Evolutionary conservation across 2,888 invertebrate species (phyloP).

Genomic region (Acanthopleura granulata): DNA sequence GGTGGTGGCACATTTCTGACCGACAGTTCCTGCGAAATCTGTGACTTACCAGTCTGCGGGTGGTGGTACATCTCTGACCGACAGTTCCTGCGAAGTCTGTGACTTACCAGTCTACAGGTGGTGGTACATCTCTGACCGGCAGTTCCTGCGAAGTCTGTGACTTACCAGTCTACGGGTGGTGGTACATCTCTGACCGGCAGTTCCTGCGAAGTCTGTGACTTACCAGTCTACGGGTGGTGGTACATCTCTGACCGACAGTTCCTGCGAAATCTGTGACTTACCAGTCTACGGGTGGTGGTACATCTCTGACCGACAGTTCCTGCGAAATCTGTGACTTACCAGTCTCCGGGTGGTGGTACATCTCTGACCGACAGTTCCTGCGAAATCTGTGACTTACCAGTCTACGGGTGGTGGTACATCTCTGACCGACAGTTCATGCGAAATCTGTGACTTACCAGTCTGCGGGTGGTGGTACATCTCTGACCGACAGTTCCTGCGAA

Average conservation of each 20-base stretch:
- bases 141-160: no score
- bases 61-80: constrained; percentile 80
- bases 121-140: constrained; percentile 78
- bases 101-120: constrained; percentile 77
- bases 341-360: constrained; percentile 88
- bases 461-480: constrained; percentile 86
- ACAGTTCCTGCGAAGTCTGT: neutral
- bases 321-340: constrained; percentile 20
- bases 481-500: no score
- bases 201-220: no score
- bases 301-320: constrained; percentile 70
- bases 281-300: constrained; percentile 85
- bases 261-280: neutral
- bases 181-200: no score
- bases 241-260: no score
- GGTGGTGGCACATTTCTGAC: constrained; percentile 82
- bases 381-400: constrained; percentile 29
- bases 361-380: neutral
- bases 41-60: constrained; percentile 75
- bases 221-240: no score
- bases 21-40: no score
- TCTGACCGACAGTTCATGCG: no score
- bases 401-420: constrained; percentile 88
- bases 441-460: constrained; percentile 66
- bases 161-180: no score